These are phyloP conservation scores for Lycodopsis pacificus DNA, from an alignment of 2,797 vertebrate genomes.

Conservation along the genomic window DNA sequence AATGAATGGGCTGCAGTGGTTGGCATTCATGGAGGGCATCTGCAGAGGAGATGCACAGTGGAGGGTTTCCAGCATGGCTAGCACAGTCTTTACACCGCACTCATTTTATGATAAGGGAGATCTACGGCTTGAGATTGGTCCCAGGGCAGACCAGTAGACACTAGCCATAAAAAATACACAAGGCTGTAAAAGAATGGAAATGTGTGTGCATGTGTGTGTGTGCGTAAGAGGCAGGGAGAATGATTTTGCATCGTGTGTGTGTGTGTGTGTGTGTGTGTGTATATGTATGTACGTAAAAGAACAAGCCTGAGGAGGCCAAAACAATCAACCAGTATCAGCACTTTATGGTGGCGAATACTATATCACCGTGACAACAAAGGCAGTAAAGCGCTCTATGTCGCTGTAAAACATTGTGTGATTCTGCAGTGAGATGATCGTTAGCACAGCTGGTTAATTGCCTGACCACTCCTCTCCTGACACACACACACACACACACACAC, in stretches of 20 bases:
- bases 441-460: conserved; percentile 81
- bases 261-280: conserved; percentile 11
- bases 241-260: conserved; percentile 47
- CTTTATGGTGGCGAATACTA: conserved; percentile 74
- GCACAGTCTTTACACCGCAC: conserved; percentile 44
- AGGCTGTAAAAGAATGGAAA: conserved; percentile 69
- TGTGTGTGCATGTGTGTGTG: conserved; percentile 38
- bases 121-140: conserved; percentile 67
- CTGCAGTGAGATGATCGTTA: conserved; percentile 77
- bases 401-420: conserved; percentile 79
- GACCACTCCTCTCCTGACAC: conserved; percentile 67
- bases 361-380: conserved; percentile 80
- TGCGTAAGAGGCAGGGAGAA: conserved; percentile 33
- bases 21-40: conserved; percentile 34
- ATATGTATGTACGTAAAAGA: conserved; percentile 41
- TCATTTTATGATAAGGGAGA: conserved; percentile 72
- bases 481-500: conserved; percentile 40
- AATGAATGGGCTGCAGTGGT: conserved; percentile 35
- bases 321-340: conserved; percentile 80
- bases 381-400: conserved; percentile 75
- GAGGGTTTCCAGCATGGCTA: conserved; percentile 47
- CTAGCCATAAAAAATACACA: conserved; percentile 73
- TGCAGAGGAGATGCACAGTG: conserved; percentile 35
- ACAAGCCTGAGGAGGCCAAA: conserved; percentile 67
- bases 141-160: conserved; percentile 64